Conservation (phyloP, 2,113 vertebrate genomes). For the Chloroceryle aenea region DNA sequence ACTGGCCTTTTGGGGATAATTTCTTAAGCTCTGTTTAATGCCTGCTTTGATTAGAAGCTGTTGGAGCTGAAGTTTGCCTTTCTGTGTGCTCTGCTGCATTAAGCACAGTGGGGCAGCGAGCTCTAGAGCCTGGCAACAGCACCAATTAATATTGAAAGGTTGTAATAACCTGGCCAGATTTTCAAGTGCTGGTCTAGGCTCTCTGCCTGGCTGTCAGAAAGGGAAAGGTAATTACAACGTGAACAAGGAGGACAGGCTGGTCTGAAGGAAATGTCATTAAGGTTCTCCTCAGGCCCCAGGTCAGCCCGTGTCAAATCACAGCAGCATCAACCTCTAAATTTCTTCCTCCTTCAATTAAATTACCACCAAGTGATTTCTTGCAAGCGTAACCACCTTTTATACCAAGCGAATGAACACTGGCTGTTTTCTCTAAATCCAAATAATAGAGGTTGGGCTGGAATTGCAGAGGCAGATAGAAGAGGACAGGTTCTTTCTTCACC, state of each 20-base stretch:
- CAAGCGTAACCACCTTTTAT: not conserved
- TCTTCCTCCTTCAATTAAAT: conserved; percentile 27
- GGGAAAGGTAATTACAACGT: conserved; percentile 14
- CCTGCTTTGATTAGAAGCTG: not conserved
- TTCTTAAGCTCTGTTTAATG: not conserved
- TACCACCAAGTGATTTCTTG: not conserved
- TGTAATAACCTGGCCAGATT: not conserved
- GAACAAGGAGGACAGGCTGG: not conserved
- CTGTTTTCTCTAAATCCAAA: not conserved
- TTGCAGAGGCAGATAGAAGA: not conserved
- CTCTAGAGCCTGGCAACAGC: not conserved
- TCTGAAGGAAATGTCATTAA: not conserved
- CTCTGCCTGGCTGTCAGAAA: conserved; percentile 1
- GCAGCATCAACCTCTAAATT: conserved; percentile 3
- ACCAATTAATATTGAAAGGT: not conserved
- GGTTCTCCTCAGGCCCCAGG: conserved; percentile 1
- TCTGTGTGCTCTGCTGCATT: not conserved
- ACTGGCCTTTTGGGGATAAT: not conserved
- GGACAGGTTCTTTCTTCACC: not conserved
- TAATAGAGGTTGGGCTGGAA: not conserved
- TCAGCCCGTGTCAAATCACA: conserved; percentile 18
- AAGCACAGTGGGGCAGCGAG: not conserved
- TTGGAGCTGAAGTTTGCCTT: not conserved
- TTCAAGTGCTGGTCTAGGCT: not conserved
- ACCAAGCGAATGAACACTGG: not conserved